Conservation (phyloP, 2,113 vertebrate species). For the Eptesicus fuscus region DNA sequence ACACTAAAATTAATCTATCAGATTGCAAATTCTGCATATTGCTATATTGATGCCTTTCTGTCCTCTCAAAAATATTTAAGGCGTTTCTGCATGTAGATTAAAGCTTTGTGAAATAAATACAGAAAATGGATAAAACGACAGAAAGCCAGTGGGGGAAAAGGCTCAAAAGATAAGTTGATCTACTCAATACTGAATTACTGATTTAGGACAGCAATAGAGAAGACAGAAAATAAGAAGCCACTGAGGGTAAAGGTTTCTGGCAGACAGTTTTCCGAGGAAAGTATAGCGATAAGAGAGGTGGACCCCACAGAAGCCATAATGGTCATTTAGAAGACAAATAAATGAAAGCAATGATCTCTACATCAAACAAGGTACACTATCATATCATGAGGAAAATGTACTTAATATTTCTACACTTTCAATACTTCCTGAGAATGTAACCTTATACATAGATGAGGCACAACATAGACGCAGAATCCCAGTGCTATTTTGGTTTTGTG, state of each 20-base stretch:
- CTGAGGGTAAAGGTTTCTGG: neutral
- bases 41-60: neutral
- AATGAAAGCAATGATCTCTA: neutral
- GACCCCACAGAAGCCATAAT: neutral
- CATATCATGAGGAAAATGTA: neutral
- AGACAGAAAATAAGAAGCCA: neutral
- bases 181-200: neutral
- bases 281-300: neutral
- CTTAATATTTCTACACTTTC: neutral
- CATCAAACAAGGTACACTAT: neutral
- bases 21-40: neutral
- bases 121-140: neutral
- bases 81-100: neutral
- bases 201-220: neutral
- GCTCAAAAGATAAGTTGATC: neutral
- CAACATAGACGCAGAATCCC: neutral
- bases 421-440: neutral
- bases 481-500: neutral
- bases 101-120: neutral
- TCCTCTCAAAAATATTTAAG: neutral
- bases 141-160: neutral
- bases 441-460: neutral
- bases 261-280: neutral
- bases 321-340: neutral
- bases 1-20: neutral